These are phyloP conservation scores for Gephyroberyx darwinii DNA, from an alignment of 2,797 vertebrate genomes.

Conservation along the genomic window DNA sequence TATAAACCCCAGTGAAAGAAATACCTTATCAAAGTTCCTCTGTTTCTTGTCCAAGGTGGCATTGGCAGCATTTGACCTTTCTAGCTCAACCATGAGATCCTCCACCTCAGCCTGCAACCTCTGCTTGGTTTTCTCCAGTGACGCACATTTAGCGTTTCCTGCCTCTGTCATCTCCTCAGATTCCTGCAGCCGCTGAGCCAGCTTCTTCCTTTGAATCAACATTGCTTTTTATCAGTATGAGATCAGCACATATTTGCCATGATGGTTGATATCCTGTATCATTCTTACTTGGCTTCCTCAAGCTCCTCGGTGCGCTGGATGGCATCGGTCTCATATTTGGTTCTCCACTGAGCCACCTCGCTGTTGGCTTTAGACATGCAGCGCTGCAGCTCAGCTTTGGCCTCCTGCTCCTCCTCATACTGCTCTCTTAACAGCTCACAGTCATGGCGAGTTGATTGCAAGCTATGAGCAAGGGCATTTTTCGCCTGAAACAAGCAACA, in stretches of 20 bases:
- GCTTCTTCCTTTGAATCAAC: conserved; percentile 74
- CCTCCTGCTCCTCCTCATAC: conserved; percentile 90
- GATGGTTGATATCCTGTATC: no score
- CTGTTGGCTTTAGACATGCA: conserved; percentile 88
- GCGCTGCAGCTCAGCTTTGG: conserved; percentile 88
- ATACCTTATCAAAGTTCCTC: conserved; percentile 77
- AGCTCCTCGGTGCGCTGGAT: conserved; percentile 83
- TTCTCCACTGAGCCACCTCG: conserved; percentile 89
- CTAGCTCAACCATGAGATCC: conserved; percentile 76
- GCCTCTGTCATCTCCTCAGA: conserved; percentile 84
- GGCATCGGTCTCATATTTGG: conserved; percentile 90
- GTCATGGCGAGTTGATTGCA: conserved; percentile 86
- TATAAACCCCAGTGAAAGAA: background rate
- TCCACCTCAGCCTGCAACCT: conserved; percentile 74
- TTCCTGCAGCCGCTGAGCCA: conserved; percentile 87
- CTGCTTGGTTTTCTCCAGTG: conserved; percentile 88
- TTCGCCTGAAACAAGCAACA: conserved; percentile 77
- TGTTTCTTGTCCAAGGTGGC: conserved; percentile 82
- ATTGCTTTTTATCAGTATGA: background rate
- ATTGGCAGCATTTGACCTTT: conserved; percentile 78
- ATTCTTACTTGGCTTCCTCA: conserved; percentile 66
- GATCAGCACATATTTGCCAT: background rate
- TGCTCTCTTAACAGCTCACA: conserved; percentile 89
- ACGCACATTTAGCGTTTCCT: conserved; percentile 84
- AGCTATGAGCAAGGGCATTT: conserved; percentile 82